phyloP scores from a whole-genome alignment of 2,888 invertebrate genomes.

The Pheosia gnoma region DNA sequence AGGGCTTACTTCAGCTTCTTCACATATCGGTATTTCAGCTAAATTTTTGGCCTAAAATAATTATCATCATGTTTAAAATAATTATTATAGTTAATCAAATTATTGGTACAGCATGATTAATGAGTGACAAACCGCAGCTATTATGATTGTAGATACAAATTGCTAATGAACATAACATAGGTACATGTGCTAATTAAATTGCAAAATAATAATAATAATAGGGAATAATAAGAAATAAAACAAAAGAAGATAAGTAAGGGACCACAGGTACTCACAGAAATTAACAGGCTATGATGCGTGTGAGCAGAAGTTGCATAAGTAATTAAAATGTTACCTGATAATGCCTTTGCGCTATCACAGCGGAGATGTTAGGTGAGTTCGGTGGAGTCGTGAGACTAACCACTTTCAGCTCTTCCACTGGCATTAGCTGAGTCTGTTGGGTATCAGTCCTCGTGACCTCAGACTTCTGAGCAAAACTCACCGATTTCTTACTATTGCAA shows the following conservation, averaged over 20 bases:
- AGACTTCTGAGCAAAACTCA: slow-evolving; percentile 89
- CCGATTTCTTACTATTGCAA: slow-evolving; percentile 88
- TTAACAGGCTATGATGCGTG: slow-evolving; percentile 69
- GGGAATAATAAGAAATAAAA: slow-evolving; percentile 31
- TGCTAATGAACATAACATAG: slow-evolving; percentile 19
- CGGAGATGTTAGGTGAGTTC: slow-evolving; percentile 90
- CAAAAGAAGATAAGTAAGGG: slow-evolving; percentile 54
- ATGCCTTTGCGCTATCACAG: slow-evolving; percentile 83
- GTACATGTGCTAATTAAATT: slow-evolving; percentile 31
- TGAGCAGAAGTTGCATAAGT: slow-evolving; percentile 53
- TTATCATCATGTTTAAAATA: slow-evolving; percentile 3
- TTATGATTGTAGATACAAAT: slow-evolving; percentile 21
- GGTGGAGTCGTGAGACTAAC: slow-evolving; percentile 86
- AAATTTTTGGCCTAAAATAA: slow-evolving; percentile 81
- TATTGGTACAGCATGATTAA: slow-evolving; percentile 28
- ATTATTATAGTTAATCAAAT: slow-evolving; percentile 5
- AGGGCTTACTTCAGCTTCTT: slow-evolving; percentile 85
- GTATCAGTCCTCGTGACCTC: slow-evolving; percentile 64
- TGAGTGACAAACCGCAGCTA: slow-evolving; percentile 36
- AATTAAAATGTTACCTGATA: slow-evolving; percentile 80
- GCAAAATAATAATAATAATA: slow-evolving; percentile 19
- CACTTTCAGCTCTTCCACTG: slow-evolving; percentile 79
- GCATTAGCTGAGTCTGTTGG: slow-evolving; percentile 75
- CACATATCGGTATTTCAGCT: slow-evolving; percentile 86
- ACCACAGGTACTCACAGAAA: slow-evolving; percentile 79